Evolutionary conservation across 1,140 invertebrate genomes (phyloP), one percentile per base, ranked within the genome.

Genomic region (Anastrepha obliqua): DNA sequence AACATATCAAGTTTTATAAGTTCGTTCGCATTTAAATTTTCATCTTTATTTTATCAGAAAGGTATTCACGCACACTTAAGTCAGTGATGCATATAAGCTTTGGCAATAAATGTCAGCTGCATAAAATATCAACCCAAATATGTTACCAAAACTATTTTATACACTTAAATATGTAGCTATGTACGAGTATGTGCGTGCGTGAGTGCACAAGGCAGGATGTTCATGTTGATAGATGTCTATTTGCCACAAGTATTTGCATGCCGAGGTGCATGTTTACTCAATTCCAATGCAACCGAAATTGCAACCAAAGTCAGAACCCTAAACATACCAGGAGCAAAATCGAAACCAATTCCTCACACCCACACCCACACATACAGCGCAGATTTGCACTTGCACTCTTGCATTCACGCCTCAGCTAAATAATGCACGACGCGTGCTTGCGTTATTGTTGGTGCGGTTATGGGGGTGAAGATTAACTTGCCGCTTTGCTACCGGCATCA

Each of bases 151-250:
- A 8, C 11, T 55, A 55, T 55, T 55, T 55, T 55, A 2, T n/a
- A 62, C 60, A 62, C 17, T 17, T n/a, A 13, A 13, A 62, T 62
- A 62, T n/a, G 11, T 47, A 42, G 0, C 39, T 74, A 17, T 4
- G 2, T 15, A 15, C 39, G 20, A n/a, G 6, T 65, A 42, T 74
- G 15, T 47, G 15, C 7, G 2, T 6, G 67, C 44, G 5, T 44
- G 39, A 47, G 65, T 42, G 11, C 29, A 20, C 39, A 67, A 39
- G 20, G 13, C 29, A 67, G 29, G 5, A 42, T 74, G 42, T 13
- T 74, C 67, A 74, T 74, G 15, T 47, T 74, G 42, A 44, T 44
- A 74, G 17, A 74, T 74, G 42, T 74, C 67, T 74, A 74, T 74
- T 74, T 74, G 13, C 42, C 42, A 47, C 67, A 74, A 74, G 67